Conservation (phyloP, 2,888 invertebrate species). For the Eilema caniola region DNA sequence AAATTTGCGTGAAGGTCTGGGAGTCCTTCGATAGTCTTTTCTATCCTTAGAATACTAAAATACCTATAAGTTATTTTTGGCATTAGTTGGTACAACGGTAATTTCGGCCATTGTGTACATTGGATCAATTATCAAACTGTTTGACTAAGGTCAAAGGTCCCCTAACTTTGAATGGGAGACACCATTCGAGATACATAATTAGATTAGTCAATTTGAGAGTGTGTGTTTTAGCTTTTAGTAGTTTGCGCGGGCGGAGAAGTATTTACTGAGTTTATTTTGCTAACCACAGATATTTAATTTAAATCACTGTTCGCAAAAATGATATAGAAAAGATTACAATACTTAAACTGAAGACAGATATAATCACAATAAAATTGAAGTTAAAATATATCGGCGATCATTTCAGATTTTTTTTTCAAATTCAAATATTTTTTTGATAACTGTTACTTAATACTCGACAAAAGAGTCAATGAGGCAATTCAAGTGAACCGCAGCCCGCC, state of each 20-base stretch:
- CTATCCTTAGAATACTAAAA: no score
- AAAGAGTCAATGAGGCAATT: no score
- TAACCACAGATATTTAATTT: neutral
- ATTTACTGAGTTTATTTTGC: neutral
- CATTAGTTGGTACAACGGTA: neutral
- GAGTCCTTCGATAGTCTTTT: no score
- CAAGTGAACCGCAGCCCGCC: no score
- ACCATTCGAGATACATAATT: neutral
- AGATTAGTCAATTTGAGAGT: conserved; percentile 1
- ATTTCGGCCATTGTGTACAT: neutral
- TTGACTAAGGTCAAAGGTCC: neutral
- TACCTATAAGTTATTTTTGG: no score
- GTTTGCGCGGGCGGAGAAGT: neutral
- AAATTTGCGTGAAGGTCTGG: no score
- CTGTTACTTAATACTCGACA: no score
- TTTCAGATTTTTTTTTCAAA: no score
- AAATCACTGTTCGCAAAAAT: neutral
- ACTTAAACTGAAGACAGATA: no score
- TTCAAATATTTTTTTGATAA: no score
- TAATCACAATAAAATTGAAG: no score
- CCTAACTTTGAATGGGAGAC: neutral
- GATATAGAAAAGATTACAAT: neutral
- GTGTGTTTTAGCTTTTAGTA: neutral
- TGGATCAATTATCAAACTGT: neutral
- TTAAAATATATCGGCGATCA: no score